Conservation (phyloP, 2,797 vertebrate genomes). For the Schizothorax lantsangensis region DNA sequence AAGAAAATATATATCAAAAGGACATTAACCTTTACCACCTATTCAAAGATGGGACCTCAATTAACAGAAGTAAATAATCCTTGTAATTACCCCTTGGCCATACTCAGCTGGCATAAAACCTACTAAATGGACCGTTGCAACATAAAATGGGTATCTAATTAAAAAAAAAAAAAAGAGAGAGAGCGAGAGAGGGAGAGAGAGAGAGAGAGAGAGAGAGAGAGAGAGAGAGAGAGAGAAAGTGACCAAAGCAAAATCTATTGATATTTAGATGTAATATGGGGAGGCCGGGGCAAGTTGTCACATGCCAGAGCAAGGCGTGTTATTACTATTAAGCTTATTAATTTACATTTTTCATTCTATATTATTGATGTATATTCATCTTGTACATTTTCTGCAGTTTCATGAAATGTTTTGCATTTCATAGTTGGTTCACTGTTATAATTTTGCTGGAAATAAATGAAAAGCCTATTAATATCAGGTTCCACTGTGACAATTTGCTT, state of each 20-base stretch:
- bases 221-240: no score
- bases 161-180: conserved; percentile 61
- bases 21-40: conserved; percentile 82
- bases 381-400: no score
- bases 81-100: conserved; percentile 80
- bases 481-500: background rate
- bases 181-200: conserved; percentile 51
- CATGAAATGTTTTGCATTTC: no score
- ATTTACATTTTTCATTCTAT: background rate
- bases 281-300: background rate
- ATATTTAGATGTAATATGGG: background rate
- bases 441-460: background rate
- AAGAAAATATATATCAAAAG: conserved; percentile 76
- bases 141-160: conserved; percentile 82
- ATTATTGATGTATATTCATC: background rate
- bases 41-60: conserved; percentile 79
- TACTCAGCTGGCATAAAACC: conserved; percentile 79
- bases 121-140: conserved; percentile 81
- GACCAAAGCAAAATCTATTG: conserved; percentile 26
- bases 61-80: conserved; percentile 86
- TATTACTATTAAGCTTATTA: background rate
- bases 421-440: no score
- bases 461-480: background rate
- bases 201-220: no score
- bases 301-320: background rate